A percentile compares a stretch with the other conserved stretches of the same genome.
phyloP scores from a whole-genome alignment of 2,797 vertebrate species.

The Lagorchestes hirsutus region DNA sequence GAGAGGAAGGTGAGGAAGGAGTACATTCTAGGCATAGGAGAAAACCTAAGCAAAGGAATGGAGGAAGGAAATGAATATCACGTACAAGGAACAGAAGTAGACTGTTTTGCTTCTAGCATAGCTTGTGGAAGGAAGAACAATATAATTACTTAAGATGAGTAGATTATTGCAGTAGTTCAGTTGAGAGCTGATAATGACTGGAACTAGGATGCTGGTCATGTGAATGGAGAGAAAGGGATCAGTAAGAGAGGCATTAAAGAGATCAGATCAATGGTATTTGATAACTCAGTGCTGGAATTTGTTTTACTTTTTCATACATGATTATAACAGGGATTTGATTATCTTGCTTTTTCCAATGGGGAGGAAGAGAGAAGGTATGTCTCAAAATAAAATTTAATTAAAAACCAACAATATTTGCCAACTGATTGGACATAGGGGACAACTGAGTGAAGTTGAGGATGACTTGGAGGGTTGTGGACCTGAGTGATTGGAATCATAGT shows the following conservation, averaged over 20 bases:
- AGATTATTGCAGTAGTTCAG: not conserved
- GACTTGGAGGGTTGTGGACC: not conserved
- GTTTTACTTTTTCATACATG: not conserved
- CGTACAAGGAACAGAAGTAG: not conserved
- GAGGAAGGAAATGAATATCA: not conserved
- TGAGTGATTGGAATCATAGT: not conserved
- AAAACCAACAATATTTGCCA: not conserved
- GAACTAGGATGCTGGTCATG: not conserved
- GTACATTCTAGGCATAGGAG: not conserved
- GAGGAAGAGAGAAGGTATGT: not conserved
- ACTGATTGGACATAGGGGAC: not conserved
- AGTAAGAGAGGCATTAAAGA: not conserved
- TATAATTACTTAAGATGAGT: not conserved
- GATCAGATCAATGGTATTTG: not conserved
- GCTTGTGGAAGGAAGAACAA: not conserved
- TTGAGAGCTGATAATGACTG: not conserved
- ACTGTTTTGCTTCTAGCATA: too few relatives aligned
- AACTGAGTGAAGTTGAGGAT: not conserved
- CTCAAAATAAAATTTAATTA: not conserved
- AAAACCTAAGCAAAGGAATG: not conserved
- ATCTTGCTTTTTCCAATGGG: not conserved
- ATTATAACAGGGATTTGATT: not conserved
- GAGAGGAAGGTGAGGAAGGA: not conserved
- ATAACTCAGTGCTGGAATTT: not conserved
- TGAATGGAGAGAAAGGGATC: not conserved